Base-by-base conservation (phyloP, 2,888 invertebrate species). In the Mellilla xanthometata region DNA sequence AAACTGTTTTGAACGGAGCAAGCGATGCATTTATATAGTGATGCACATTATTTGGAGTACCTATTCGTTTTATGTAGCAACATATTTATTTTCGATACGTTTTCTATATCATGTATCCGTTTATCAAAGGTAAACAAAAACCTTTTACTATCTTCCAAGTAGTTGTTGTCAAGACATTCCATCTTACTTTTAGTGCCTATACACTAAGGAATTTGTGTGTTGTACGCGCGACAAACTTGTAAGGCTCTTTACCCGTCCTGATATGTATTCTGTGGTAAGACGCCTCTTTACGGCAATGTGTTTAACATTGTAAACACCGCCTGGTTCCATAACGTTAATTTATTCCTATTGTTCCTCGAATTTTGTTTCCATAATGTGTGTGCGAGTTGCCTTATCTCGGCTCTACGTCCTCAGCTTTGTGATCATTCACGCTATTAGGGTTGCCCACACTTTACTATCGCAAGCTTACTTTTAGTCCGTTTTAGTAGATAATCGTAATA, bases 271-370 rank as follows among this genome's bases (percentile, higher is more conserved):
- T 6, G 15, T 27, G 32, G 32, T 32, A 31, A 36, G 36, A 27
- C 38, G 47, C 32, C 33, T 9, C 29, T 29, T 41, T 38, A 41
- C 33, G 36, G 29, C 35, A 50, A 54, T 56, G 48, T 40, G 51
- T 47, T 56, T 34, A 42, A 42, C 54, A 49, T 41, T 49, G 52
- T 53, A 62, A 60, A 62, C 61, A 57, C 39, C 44, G 45, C 48
- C 53, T 52, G 52, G 50, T 54, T 60, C 58, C 58, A 54, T 57
- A 50, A 50, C 34, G 52, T 56, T 66, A 62, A 65, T 65, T 58
- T 62, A 61, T 64, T 52, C 60, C 52, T 46, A 67, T 73, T 68
- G 64, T 67, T 49, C 62, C 57, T 39, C 39, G 57, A 56, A 63
- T 62, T 66, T 67, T 60, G 57, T 68, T 64, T 58, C 54, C 55